Evolutionary conservation across 2,888 invertebrate species (phyloP).

Genomic region (Lingula anatina): DNA sequence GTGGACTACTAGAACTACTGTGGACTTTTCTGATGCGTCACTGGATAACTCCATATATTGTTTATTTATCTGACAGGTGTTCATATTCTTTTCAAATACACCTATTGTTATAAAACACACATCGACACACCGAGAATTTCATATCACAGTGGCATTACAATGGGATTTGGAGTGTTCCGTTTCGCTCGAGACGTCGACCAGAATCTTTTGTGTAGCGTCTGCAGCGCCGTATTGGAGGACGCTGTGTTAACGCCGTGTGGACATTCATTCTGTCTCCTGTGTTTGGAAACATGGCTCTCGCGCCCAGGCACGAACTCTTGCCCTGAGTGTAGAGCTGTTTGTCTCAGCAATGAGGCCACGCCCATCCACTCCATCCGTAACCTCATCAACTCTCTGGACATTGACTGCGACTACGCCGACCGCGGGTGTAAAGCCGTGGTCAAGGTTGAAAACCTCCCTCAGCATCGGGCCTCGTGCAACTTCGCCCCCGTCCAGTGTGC

Average conservation of each 20-base stretch:
- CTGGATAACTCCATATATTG: no score
- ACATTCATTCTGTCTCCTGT: conserved; percentile 39
- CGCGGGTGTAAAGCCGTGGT: conserved; percentile 32
- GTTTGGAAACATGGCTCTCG: conserved; percentile 40
- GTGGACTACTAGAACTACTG: no score
- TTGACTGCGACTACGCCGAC: conserved; percentile 27
- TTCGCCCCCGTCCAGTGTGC: conserved; percentile 36
- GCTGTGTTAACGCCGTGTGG: conserved; percentile 46
- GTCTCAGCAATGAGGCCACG: conserved; percentile 17
- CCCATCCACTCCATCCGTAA: conserved; percentile 41
- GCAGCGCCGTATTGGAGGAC: conserved; percentile 39
- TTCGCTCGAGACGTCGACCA: conserved; percentile 37
- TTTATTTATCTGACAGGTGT: no score
- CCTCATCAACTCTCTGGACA: conserved; percentile 35
- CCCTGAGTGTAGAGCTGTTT: conserved; percentile 35
- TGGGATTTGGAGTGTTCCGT: conserved; percentile 34
- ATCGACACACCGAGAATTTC: no score
- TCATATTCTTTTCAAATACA: no score
- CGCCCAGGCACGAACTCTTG: conserved; percentile 31
- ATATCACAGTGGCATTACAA: no score
- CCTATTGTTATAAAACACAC: no score
- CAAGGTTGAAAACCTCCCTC: conserved; percentile 26
- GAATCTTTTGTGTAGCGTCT: conserved; percentile 44
- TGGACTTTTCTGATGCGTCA: no score
- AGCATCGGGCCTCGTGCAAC: conserved; percentile 29